Evolutionary conservation across 2,113 vertebrate genomes (phyloP).

Genomic region (Numenius arquata): DNA sequence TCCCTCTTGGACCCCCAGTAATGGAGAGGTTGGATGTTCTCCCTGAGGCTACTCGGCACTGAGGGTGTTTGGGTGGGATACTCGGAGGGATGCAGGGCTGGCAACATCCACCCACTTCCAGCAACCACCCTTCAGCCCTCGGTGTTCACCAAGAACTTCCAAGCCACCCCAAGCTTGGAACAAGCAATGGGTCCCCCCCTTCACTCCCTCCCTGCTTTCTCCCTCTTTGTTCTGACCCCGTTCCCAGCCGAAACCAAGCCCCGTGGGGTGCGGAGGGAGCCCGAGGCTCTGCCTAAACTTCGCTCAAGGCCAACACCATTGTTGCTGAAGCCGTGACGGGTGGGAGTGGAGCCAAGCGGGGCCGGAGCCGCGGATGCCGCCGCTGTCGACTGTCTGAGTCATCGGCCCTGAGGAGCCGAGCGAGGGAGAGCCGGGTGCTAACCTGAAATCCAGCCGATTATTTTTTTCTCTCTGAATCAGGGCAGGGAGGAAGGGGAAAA

Average conservation of each 20-base stretch:
- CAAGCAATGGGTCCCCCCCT: rapidly evolving
- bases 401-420: neutral
- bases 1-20: rapidly evolving
- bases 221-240: neutral
- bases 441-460: neutral
- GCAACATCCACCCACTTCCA: neutral
- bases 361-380: neutral
- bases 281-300: rapidly evolving
- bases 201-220: neutral
- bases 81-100: rapidly evolving
- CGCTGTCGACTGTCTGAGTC: neutral
- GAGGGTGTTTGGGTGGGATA: neutral
- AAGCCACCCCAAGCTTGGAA: rapidly evolving
- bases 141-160: rapidly evolving
- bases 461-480: constrained; percentile 15
- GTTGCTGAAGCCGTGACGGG: neutral
- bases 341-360: neutral
- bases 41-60: neutral
- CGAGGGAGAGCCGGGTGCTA: neutral
- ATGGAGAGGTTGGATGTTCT: neutral
- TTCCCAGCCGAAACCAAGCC: neutral
- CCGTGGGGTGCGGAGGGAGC: rapidly evolving
- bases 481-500: neutral
- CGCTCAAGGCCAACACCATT: neutral
- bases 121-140: rapidly evolving